Conservation (phyloP, 1,140 invertebrate genomes). For the Drosophila ercepeae region DNA sequence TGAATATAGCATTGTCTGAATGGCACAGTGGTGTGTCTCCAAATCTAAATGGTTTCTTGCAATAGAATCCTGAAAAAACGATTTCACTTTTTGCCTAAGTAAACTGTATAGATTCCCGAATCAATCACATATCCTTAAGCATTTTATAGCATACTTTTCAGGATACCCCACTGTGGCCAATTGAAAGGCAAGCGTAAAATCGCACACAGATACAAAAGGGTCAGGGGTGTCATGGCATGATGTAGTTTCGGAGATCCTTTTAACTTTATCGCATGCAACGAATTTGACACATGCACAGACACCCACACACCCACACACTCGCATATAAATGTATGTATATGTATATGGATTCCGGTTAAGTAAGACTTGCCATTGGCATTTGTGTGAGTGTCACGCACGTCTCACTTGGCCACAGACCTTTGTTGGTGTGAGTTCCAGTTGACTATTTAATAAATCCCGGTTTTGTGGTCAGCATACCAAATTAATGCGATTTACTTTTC, state of each 20-base stretch:
- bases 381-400: constrained; percentile 73
- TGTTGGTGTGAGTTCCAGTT: constrained; percentile 54
- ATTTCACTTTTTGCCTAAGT: too few relatives aligned
- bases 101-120: too few relatives aligned
- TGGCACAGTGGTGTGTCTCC: constrained; percentile 42
- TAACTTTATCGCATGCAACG: constrained; percentile 61
- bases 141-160: constrained; percentile 11
- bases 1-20: neutral
- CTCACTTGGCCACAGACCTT: constrained; percentile 30
- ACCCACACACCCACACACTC: constrained; percentile 11
- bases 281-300: constrained; percentile 13
- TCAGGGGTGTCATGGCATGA: constrained; percentile 35
- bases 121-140: neutral
- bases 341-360: constrained; percentile 20
- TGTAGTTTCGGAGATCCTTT: constrained; percentile 31
- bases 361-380: constrained; percentile 50
- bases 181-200: constrained; percentile 61
- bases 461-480: constrained; percentile 80
- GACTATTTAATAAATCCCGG: constrained; percentile 79
- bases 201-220: constrained; percentile 48
- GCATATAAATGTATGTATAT: constrained; percentile 2
- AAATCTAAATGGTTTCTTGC: too few relatives aligned
- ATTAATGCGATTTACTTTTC: constrained; percentile 78
- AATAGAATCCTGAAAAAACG: too few relatives aligned
- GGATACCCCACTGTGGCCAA: constrained; percentile 46